Conservation (phyloP, 1,140 invertebrate species). For the Tetramorium simillimum region DNA sequence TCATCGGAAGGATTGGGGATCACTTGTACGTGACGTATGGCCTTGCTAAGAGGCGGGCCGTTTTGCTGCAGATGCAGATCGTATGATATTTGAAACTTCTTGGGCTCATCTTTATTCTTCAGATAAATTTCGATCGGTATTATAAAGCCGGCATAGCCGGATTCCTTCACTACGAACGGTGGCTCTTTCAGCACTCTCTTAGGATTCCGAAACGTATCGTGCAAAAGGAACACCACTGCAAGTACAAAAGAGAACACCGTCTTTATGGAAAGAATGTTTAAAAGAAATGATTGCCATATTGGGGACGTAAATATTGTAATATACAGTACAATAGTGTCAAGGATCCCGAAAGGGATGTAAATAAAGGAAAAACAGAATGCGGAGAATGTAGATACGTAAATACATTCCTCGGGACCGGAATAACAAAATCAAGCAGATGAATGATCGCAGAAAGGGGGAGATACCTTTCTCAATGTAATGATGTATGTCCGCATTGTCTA, state of each 20-base stretch:
- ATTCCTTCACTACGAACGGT: constrained; percentile 96
- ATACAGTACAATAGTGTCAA: neutral
- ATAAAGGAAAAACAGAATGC: neutral
- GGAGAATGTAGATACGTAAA: neutral
- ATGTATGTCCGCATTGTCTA: constrained; percentile 93
- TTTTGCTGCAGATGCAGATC: constrained; percentile 93
- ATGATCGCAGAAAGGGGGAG: neutral
- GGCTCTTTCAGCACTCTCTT: constrained; percentile 95
- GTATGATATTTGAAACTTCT: constrained; percentile 94
- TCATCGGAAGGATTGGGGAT: constrained; percentile 95
- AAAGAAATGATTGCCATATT: neutral
- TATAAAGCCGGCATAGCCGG: constrained; percentile 97
- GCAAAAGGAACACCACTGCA: constrained; percentile 94
- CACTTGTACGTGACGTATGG: constrained; percentile 90
- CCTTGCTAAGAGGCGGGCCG: constrained; percentile 89
- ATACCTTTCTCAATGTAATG: constrained; percentile 95
- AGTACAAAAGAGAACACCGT: constrained; percentile 51
- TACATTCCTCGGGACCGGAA: neutral
- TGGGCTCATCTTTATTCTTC: constrained; percentile 96
- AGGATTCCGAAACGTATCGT: constrained; percentile 96
- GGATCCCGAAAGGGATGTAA: neutral
- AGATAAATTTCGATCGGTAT: constrained; percentile 96
- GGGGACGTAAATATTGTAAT: neutral
- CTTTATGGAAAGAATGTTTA: neutral
- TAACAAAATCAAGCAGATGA: neutral